Percentiles rank a stretch among this genome's conserved stretches.
Conservation (phyloP, 2,113 vertebrate genomes). For the Grus americana region DNA sequence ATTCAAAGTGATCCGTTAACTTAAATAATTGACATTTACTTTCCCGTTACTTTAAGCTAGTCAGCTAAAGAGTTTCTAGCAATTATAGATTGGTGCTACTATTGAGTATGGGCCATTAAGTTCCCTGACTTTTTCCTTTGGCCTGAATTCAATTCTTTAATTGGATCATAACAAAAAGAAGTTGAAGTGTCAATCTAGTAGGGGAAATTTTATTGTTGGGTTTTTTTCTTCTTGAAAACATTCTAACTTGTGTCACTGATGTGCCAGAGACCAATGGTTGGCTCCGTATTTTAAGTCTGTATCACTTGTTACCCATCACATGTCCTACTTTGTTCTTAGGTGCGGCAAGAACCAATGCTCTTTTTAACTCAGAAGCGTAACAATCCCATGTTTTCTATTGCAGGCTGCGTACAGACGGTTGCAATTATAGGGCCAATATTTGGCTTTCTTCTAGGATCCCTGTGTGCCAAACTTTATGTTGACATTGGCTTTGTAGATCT, state of each 20-base stretch:
- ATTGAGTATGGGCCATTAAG: neutral
- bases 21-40: neutral
- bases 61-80: neutral
- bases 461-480: conserved; percentile 91
- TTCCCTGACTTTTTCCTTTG: neutral
- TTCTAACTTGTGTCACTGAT: neutral
- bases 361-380: neutral
- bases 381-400: neutral
- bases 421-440: conserved; percentile 93
- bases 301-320: neutral
- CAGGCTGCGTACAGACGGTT: conserved; percentile 89
- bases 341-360: neutral
- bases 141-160: neutral
- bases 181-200: fast-evolving
- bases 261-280: neutral
- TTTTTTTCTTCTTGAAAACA: neutral
- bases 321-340: neutral
- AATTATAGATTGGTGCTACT: neutral
- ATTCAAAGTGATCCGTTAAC: neutral
- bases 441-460: conserved; percentile 92
- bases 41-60: neutral
- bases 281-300: neutral
- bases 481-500: conserved; percentile 89
- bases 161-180: neutral
- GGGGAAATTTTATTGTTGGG: neutral